Base-by-base conservation (phyloP, 2,113 vertebrate genomes). In the Chaetorhynchus papuensis region DNA sequence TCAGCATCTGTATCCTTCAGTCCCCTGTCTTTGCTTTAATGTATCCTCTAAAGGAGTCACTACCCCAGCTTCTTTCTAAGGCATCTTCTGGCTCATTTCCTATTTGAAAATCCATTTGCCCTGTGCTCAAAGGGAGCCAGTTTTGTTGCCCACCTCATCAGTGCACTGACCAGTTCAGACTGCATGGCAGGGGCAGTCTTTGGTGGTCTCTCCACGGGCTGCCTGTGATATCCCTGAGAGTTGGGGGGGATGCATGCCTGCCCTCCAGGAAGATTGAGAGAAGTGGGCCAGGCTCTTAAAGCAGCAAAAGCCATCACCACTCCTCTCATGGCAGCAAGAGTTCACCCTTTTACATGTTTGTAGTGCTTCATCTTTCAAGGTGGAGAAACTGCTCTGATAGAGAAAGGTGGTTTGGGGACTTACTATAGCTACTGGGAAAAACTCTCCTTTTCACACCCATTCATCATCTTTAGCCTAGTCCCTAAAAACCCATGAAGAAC, bases 31-130 rank as follows among this genome's bases (percentile, higher is more conserved):
- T 72, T 61, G 47, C 65, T 80, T 39, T 81, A 47, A 69, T 21
- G 16, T 7, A 83, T 65, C 45, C 54, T 83, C 50, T 19, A 23
- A 93, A 49, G 22, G 44, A 84, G 10, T 27, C 30, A 31, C 60
- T 78, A 17, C 33, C 47, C 42, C 69, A 44, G 31, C 72, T 59
- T 39, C 69, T 81, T 84, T 71, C 42, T 23, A 50, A 93, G 72
- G 60, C 74, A 59, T 44, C 81, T 70, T 82, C 63, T 82, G 77
- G 61, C 47, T 93, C 61, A 24, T 85, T 75, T 90, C 83, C 45
- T 76, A 4, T 71, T 66, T 84, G 69, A 42, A 89, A 89, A 89
- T 23, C 42, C 56, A 44, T 83, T 83, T 65, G 37, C 27, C 68
- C 41, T 69, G 23, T 68, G 47, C 63, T 92, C 80, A 41, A 18